phyloP scores from a whole-genome alignment of 2,797 vertebrate species.

The Pseudopleuronectes americanus region DNA sequence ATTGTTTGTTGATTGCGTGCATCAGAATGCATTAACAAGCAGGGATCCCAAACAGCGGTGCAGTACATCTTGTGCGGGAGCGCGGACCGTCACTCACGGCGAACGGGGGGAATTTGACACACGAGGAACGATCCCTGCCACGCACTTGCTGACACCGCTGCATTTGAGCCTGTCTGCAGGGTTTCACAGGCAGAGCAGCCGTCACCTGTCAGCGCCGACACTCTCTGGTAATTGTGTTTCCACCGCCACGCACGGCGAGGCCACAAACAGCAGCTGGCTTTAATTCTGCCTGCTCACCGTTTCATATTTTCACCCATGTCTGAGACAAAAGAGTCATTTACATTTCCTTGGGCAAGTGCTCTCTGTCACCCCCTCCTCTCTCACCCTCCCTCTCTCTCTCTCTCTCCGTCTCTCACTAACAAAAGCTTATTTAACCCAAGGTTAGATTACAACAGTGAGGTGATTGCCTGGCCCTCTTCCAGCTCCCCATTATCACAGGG shows the following conservation, averaged over 20 bases:
- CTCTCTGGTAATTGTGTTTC: conserved; percentile 64
- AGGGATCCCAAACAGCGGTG: conserved; percentile 49
- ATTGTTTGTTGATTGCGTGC: conserved; percentile 77
- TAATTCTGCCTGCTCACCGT: conserved; percentile 46
- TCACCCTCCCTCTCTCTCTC: neutral
- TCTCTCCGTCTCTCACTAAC: conserved; percentile 62
- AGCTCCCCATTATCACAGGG: conserved; percentile 91
- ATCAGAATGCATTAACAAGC: conserved; percentile 65
- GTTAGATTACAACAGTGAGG: conserved; percentile 88
- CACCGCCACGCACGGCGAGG: conserved; percentile 42
- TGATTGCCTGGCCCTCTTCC: conserved; percentile 89
- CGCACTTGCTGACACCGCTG: conserved; percentile 58
- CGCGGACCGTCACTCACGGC: conserved; percentile 56
- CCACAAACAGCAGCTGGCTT: conserved; percentile 41
- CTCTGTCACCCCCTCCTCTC: conserved; percentile 18
- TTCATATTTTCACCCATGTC: conserved; percentile 72
- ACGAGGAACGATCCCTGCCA: conserved; percentile 59
- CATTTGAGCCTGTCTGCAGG: conserved; percentile 39
- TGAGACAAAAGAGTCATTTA: conserved; percentile 82
- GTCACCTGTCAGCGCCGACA: conserved; percentile 55
- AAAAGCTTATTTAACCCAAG: conserved; percentile 86
- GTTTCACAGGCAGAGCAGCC: conserved; percentile 63
- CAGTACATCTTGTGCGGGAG: conserved; percentile 44
- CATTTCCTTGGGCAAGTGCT: conserved; percentile 75
- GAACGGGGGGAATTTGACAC: conserved; percentile 48